Evolutionary conservation across 2,113 vertebrate genomes (phyloP).

Genomic region (Kobus ellipsiprymnus): DNA sequence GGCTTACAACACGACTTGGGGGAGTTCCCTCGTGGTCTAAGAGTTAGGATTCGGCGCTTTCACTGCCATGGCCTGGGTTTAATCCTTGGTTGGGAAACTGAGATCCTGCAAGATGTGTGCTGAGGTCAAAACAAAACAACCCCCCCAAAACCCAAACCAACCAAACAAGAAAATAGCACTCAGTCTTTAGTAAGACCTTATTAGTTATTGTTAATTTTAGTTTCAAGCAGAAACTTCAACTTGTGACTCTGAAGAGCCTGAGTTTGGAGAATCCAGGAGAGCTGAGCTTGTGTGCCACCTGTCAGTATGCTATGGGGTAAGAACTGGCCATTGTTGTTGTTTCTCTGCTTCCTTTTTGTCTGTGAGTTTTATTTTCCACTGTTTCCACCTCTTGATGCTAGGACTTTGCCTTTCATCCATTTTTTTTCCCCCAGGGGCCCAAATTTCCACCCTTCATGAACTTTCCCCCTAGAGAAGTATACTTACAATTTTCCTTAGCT

Average conservation of each 20-base stretch:
- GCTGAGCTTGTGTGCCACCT: background rate
- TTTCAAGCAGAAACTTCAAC: background rate
- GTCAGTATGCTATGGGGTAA: background rate
- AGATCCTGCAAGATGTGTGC: background rate
- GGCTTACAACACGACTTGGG: background rate
- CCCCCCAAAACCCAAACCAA: background rate
- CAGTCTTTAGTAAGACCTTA: background rate
- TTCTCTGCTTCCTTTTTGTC: background rate
- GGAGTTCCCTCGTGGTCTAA: background rate
- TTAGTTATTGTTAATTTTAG: background rate
- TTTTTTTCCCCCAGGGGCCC: background rate
- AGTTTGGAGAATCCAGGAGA: background rate
- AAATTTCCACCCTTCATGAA: constrained; percentile 18
- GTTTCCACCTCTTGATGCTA: background rate
- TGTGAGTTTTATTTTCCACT: background rate
- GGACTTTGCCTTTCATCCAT: background rate
- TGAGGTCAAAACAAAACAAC: background rate
- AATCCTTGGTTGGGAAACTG: background rate
- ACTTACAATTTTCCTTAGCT: constrained; percentile 48
- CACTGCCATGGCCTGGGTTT: background rate
- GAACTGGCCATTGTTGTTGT: background rate
- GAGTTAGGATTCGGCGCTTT: background rate
- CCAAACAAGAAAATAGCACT: background rate
- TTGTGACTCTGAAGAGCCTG: background rate
- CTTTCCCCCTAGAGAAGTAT: background rate